phyloP scores from a whole-genome alignment of 2,888 invertebrate species.

The Torymus aiolomorphi region DNA sequence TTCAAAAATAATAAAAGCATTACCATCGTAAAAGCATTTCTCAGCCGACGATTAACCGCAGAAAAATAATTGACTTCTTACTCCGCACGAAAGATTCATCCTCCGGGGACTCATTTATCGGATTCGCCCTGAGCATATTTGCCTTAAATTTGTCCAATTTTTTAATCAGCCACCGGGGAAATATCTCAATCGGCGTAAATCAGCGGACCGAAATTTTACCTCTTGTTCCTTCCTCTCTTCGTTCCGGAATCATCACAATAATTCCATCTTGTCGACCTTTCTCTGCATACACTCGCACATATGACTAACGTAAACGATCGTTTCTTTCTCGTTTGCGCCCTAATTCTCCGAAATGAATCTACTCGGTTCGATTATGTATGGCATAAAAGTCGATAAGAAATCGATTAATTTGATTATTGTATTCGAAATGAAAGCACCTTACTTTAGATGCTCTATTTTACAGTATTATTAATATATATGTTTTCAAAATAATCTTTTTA shows the following conservation, averaged over 20 bases:
- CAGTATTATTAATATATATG: too few relatives aligned
- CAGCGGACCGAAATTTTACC: background rate
- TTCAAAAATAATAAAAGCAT: too few relatives aligned
- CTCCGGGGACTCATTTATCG: background rate
- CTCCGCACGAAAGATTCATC: background rate
- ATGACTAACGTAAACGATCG: background rate
- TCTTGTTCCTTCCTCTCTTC: background rate
- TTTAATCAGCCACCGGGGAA: background rate
- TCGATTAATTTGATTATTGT: too few relatives aligned
- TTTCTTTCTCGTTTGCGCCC: constrained; percentile 9
- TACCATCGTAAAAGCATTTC: too few relatives aligned
- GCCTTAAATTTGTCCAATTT: constrained; percentile 3
- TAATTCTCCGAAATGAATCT: constrained; percentile 40
- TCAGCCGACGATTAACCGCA: too few relatives aligned
- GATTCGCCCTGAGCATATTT: background rate
- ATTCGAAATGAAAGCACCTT: too few relatives aligned
- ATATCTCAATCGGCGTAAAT: constrained; percentile 22
- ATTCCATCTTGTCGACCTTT: background rate
- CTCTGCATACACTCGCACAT: background rate
- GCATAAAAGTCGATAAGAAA: background rate
- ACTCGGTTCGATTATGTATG: constrained; percentile 31
- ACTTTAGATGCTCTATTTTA: too few relatives aligned
- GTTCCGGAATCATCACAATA: background rate
- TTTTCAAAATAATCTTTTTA: too few relatives aligned
- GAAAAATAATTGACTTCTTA: background rate